Conservation (phyloP, 2,797 vertebrate genomes). For the Mus minutoides region DNA sequence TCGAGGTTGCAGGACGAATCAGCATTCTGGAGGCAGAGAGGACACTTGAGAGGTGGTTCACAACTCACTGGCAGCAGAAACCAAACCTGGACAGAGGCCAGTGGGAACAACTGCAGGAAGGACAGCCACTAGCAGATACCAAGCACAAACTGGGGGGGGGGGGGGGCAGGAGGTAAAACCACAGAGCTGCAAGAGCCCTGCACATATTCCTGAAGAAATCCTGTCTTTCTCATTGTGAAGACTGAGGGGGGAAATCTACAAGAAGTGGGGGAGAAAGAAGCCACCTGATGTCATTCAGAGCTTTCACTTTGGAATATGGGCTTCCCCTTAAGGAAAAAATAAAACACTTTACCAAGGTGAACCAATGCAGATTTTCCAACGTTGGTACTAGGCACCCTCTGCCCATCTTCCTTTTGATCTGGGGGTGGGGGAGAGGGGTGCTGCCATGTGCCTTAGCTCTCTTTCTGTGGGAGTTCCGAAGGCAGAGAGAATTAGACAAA, state of each 20-base stretch:
- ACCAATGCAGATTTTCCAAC: neutral
- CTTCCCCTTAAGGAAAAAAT: neutral
- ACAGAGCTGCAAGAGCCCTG: neutral
- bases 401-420: neutral
- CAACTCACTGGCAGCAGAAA: neutral
- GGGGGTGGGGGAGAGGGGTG: too few species aligned
- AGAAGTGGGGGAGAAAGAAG: neutral
- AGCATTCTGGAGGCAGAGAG: neutral
- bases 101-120: neutral
- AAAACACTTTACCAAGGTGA: neutral
- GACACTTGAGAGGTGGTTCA: neutral
- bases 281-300: neutral
- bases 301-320: neutral
- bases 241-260: neutral
- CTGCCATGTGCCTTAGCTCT: neutral
- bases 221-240: neutral
- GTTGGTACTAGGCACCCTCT: neutral
- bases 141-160: neutral
- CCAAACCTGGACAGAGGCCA: neutral
- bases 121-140: neutral
- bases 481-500: neutral
- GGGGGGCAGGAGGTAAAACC: neutral
- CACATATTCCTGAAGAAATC: neutral
- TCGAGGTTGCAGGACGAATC: neutral
- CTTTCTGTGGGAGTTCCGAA: neutral